Evolutionary conservation across 1,140 invertebrate species (phyloP).

Genomic region (Thrips palmi): DNA sequence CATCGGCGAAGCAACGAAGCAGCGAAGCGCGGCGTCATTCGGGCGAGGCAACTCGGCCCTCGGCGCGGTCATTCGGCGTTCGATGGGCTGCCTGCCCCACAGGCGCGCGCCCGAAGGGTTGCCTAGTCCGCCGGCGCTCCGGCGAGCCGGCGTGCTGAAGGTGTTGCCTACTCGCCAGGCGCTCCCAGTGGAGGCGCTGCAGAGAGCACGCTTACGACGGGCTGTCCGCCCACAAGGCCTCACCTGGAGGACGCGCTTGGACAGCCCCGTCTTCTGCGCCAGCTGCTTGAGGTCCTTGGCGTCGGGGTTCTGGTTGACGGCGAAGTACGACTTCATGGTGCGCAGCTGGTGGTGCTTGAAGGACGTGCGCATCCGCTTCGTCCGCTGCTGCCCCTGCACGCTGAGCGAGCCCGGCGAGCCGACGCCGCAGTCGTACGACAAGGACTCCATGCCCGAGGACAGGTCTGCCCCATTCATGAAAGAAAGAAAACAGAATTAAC

Average conservation of each 20-base stretch:
- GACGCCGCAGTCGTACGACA: conserved; percentile 46
- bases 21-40: background rate
- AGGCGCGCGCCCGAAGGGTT: background rate
- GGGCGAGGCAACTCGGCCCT: background rate
- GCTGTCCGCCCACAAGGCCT: conserved; percentile 13
- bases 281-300: conserved; percentile 89
- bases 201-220: background rate
- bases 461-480: conserved; percentile 53
- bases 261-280: conserved; percentile 90
- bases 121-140: background rate
- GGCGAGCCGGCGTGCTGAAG: too few relatives aligned
- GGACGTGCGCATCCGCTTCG: conserved; percentile 86
- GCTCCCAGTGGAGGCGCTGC: background rate
- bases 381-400: conserved; percentile 32
- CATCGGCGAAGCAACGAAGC: background rate
- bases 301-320: conserved; percentile 93
- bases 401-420: conserved; percentile 36
- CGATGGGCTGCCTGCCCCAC: background rate
- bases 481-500: conserved; percentile 22
- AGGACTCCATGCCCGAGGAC: conserved; percentile 56
- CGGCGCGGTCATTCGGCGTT: background rate
- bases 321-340: conserved; percentile 95
- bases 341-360: conserved; percentile 94
- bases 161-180: conserved; percentile 1
- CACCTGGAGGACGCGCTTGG: conserved; percentile 90